Evolutionary conservation across 23 tunicate species (phyloP), one percentile per base, ranked within the genome.

Genomic region (Trididemnum nubilum): DNA sequence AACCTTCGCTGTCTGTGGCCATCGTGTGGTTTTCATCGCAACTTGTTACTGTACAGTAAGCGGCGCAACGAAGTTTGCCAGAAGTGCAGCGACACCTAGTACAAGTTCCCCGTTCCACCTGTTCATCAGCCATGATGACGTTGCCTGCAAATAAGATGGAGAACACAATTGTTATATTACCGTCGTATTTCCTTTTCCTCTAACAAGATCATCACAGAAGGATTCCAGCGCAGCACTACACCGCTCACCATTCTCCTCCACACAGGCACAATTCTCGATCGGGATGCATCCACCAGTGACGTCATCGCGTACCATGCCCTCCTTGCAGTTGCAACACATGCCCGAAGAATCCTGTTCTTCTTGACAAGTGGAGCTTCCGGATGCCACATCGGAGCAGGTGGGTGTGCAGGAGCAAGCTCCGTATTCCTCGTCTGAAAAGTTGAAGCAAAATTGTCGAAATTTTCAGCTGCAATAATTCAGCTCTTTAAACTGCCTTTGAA

Each of bases 301-400:
- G 33, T 85, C 95, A 51, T 93, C 81, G n/a, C 85, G 81, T n/a
- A 78, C 98, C 86, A 73, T 87, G 51, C 98, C 98, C 39, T 85
- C 89, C 15, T 34, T 23, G 76, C 98, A 93, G 31, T 79, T 34
- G 59, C 98, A 93, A 52, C 98, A 93, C 59, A 67, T 85, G 35
- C 87, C 93, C 36, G 85, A 71, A 0, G 31, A 61, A 40, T 84
- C 87, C 0, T 70, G 72, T 5, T 18, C 58, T 35, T 7, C 57
- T 27, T 69, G 44, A 54, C 97, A 92, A 0, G 91, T 64, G 30
- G 30, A n/a, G 65, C 57, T 78, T 15, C 21, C 21, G 58, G 72
- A 58, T 35, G 35, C 25, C 2, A 73, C 51, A 1, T 80, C 61
- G 21, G 80, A 64, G 54, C 97, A 92, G 25, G 88, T 82, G 23